These are phyloP conservation scores for Cirrhinus molitorella DNA, from an alignment of 2,797 vertebrate species.

Conservation along the genomic window DNA sequence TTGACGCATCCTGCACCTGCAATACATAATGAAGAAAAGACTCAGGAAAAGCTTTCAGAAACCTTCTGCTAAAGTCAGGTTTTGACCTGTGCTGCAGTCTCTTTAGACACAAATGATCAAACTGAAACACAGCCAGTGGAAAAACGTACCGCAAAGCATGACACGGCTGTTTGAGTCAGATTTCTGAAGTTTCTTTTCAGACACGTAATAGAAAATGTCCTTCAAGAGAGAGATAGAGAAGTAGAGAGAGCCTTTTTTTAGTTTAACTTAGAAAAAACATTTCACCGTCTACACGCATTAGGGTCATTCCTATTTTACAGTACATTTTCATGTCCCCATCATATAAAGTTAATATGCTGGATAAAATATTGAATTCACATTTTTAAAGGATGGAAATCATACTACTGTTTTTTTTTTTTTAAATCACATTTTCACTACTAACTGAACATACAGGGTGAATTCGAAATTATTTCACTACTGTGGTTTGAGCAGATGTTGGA, in stretches of 20 bases:
- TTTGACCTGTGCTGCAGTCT: not conserved
- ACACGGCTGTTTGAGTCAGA: not conserved
- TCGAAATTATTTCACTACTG: not conserved
- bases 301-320: not conserved
- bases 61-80: slow-evolving; percentile 2
- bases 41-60: not conserved
- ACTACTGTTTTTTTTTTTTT: not conserved
- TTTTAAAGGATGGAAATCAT: not conserved
- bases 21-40: slow-evolving; percentile 11
- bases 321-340: not conserved
- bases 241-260: not conserved
- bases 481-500: not conserved
- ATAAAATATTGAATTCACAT: not conserved
- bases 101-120: slow-evolving; percentile 24
- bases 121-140: not conserved
- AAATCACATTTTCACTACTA: not conserved
- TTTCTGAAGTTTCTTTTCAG: not conserved
- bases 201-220: slow-evolving; percentile 3
- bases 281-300: not conserved
- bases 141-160: not conserved
- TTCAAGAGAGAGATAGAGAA: not conserved
- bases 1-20: slow-evolving; percentile 2
- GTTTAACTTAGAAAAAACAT: not conserved
- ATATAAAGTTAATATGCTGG: not conserved
- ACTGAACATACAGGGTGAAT: not conserved